phyloP scores from a whole-genome alignment of 2,113 vertebrate species.

The Coptodon rendalli region DNA sequence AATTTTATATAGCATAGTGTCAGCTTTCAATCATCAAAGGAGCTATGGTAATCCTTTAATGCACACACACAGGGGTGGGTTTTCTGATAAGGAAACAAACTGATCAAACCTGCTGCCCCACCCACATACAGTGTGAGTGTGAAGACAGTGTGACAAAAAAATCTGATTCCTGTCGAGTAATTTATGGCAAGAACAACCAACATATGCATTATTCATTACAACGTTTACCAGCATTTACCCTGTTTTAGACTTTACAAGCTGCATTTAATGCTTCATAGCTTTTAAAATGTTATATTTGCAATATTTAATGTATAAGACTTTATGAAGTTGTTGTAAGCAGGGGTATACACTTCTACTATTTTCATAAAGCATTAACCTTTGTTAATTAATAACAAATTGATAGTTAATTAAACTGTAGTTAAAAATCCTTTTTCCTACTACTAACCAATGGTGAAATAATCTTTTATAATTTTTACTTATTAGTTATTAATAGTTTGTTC shows the following conservation, averaged over 20 bases:
- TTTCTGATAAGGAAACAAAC: background rate
- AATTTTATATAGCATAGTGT: background rate
- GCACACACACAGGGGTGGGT: background rate
- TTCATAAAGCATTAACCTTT: background rate
- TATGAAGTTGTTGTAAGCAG: background rate
- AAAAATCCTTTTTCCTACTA: accelerated
- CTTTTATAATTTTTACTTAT: background rate
- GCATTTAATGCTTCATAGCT: background rate
- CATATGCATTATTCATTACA: background rate
- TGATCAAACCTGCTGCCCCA: background rate
- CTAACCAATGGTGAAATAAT: background rate
- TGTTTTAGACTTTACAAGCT: background rate
- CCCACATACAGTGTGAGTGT: background rate
- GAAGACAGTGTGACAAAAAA: background rate
- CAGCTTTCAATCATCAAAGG: background rate
- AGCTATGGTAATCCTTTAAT: background rate
- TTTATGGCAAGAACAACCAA: background rate
- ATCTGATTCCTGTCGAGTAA: background rate
- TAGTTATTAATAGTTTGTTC: background rate
- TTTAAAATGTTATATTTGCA: background rate
- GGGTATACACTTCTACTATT: background rate
- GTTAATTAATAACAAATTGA: background rate
- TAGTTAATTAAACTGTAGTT: background rate
- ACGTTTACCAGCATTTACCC: background rate
- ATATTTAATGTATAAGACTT: background rate